These are phyloP conservation scores for Quadroppia sp. DNA, from an alignment of 2,888 invertebrate genomes.

Conservation along the genomic window DNA sequence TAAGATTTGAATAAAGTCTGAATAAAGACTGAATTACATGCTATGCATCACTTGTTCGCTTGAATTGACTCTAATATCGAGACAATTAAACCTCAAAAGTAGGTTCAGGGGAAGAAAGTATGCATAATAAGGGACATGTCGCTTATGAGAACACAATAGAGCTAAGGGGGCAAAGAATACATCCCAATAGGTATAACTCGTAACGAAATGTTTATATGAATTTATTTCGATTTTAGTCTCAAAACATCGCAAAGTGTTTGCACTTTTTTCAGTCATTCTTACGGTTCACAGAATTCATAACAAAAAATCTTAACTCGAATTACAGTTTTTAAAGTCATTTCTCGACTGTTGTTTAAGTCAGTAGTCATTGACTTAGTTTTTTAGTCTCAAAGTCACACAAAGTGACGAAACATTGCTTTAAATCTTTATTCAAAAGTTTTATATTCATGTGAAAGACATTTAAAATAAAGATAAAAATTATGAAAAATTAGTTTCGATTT, in stretches of 20 bases:
- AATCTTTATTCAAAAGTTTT: background rate
- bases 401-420: background rate
- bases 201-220: background rate
- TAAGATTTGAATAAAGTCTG: background rate
- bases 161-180: background rate
- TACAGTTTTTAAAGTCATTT: background rate
- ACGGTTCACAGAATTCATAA: background rate
- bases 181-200: background rate
- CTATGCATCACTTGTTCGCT: background rate
- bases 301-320: background rate
- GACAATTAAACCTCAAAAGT: background rate
- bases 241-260: background rate
- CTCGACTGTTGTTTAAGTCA: slow-evolving; percentile 14
- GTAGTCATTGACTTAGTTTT: background rate
- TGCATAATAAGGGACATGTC: background rate
- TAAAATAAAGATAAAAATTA: background rate
- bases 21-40: background rate
- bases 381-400: background rate
- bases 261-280: background rate
- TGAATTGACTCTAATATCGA: slow-evolving; percentile 4
- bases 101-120: too few species aligned
- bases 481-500: background rate
- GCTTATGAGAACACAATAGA: background rate
- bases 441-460: background rate
- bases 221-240: background rate